A percentile compares a stretch with the other conserved stretches of the same genome.
Evolutionary conservation across 2,113 vertebrate genomes (phyloP).

Genomic region (Bos taurus): DNA sequence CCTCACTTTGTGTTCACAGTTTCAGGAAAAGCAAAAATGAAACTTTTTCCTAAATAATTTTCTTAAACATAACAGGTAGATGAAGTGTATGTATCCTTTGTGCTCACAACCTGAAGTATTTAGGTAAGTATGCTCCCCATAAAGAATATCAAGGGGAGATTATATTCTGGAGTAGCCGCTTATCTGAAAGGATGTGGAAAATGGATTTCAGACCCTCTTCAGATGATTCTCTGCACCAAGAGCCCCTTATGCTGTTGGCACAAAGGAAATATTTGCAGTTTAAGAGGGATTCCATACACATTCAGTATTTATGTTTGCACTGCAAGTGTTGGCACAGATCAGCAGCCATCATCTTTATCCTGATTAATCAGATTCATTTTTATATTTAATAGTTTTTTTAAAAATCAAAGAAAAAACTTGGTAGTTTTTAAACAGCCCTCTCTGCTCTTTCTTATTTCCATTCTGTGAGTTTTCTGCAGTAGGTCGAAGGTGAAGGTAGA

Average conservation of each 20-base stretch:
- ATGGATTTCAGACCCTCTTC: slow-evolving; percentile 9
- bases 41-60: not conserved
- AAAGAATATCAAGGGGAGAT: not conserved
- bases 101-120: not conserved
- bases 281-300: slow-evolving; percentile 25
- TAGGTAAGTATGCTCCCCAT: not conserved
- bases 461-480: not conserved
- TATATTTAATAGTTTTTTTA: not conserved
- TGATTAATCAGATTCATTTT: not conserved
- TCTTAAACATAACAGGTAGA: not conserved
- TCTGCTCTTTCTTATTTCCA: not conserved
- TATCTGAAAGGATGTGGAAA: not conserved
- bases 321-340: not conserved
- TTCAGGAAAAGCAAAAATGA: not conserved
- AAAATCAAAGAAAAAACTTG: not conserved
- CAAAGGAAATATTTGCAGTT: slow-evolving; percentile 27
- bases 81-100: not conserved
- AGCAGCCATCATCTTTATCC: not conserved
- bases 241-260: not conserved
- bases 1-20: not conserved
- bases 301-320: not conserved
- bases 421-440: not conserved
- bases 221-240: not conserved
- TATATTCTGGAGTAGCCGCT: not conserved
- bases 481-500: slow-evolving; percentile 2